Evolutionary conservation across 1,140 invertebrate genomes (phyloP).

Genomic region (Drosophila paulistorum): DNA sequence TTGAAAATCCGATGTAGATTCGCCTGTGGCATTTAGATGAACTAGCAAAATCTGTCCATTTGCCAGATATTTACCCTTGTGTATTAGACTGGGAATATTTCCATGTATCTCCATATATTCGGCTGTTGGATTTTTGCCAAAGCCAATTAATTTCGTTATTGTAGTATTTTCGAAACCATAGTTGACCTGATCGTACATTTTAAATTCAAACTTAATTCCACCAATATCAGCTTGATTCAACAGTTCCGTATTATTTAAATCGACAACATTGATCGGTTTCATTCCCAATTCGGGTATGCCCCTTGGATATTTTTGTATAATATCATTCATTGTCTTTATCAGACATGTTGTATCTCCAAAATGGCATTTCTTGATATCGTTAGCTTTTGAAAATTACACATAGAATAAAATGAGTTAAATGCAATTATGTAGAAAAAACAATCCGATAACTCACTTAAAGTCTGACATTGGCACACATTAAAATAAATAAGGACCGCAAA

Average conservation of each 20-base stretch:
- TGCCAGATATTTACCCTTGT: constrained; percentile 37
- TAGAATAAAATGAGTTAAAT: not conserved
- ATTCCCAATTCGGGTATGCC: constrained; percentile 36
- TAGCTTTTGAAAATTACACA: not conserved
- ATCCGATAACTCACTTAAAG: constrained; percentile 22
- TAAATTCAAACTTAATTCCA: constrained; percentile 30
- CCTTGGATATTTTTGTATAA: constrained; percentile 23
- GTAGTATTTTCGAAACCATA: constrained; percentile 54
- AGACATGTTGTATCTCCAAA: constrained; percentile 42
- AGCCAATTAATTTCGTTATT: constrained; percentile 36
- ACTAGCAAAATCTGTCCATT: constrained; percentile 21
- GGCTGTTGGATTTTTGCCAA: constrained; percentile 37
- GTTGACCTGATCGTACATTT: constrained; percentile 32
- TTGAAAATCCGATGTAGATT: constrained; percentile 40
- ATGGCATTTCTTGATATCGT: constrained; percentile 32
- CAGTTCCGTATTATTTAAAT: constrained; percentile 26
- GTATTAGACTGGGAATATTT: constrained; percentile 41
- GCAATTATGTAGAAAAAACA: not conserved
- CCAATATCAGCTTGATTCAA: constrained; percentile 23
- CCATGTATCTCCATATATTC: constrained; percentile 42
- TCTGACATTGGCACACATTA: constrained; percentile 14
- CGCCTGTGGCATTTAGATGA: constrained; percentile 26
- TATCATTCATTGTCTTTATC: constrained; percentile 28
- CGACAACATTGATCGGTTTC: constrained; percentile 36
- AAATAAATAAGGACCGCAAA: not conserved